phyloP scores from a whole-genome alignment of 1,140 invertebrate species.

The Dendroctonus ponderosae region DNA sequence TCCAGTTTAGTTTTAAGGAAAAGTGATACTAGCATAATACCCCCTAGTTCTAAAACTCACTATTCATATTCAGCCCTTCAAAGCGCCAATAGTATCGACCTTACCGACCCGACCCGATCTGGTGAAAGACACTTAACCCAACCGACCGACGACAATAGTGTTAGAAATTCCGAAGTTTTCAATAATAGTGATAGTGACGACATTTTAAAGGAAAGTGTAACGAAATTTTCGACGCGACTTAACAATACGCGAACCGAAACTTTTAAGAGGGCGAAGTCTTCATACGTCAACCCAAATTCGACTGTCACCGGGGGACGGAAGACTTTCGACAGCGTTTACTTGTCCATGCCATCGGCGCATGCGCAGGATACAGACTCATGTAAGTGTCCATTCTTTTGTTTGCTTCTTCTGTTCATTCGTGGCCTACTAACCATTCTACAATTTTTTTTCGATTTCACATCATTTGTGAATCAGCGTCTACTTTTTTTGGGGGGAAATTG shows the following conservation, averaged over 20 bases:
- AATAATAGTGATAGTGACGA: not conserved
- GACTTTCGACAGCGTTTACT: conserved; percentile 11
- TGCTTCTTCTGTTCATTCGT: not conserved
- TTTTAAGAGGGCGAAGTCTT: too few species aligned
- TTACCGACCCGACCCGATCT: not conserved
- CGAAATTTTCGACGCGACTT: too few species aligned
- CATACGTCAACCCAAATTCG: too few species aligned
- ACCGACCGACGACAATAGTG: not conserved
- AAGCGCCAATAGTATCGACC: not conserved
- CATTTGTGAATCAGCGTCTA: too few species aligned
- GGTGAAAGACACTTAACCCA: not conserved
- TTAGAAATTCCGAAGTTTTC: conserved; percentile 1
- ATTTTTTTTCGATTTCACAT: not conserved
- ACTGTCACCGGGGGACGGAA: not conserved
- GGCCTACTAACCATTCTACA: too few species aligned
- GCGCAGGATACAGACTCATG: conserved; percentile 36
- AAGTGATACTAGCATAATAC: conserved; percentile 37
- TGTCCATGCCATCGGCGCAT: conserved; percentile 38
- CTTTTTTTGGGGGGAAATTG: too few species aligned
- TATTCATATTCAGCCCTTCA: not conserved
- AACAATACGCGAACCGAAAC: too few species aligned
- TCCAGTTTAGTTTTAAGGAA: conserved; percentile 37
- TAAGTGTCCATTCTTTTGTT: conserved; percentile 12
- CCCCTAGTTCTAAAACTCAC: not conserved
- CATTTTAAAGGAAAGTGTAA: not conserved